phyloP scores from a whole-genome alignment of 2,888 invertebrate genomes.

The Nysson spinosus region DNA sequence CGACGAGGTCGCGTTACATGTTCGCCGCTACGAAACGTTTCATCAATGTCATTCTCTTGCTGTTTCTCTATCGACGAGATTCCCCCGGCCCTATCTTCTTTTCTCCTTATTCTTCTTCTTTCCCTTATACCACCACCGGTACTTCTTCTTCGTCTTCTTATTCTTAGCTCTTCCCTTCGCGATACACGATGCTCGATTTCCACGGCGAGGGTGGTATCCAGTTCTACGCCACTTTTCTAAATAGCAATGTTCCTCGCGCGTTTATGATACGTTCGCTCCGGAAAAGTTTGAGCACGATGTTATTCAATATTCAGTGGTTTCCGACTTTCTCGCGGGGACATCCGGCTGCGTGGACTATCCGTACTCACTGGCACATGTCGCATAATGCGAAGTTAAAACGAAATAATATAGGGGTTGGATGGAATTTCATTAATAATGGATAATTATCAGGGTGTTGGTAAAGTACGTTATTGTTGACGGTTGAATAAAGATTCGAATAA shows the following conservation, averaged over 20 bases:
- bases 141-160: neutral
- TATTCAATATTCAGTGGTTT: too few relatives aligned
- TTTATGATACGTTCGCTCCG: constrained; percentile 19
- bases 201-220: neutral
- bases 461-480: too few relatives aligned
- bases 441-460: too few relatives aligned
- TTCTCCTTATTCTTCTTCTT: neutral
- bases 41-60: constrained; percentile 45
- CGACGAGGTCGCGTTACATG: constrained; percentile 51
- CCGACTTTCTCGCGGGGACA: too few relatives aligned
- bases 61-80: constrained; percentile 20
- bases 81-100: neutral
- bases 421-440: too few relatives aligned
- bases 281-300: too few relatives aligned
- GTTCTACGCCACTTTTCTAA: constrained; percentile 7
- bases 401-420: too few relatives aligned
- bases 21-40: constrained; percentile 51
- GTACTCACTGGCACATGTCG: too few relatives aligned
- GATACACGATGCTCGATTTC: neutral
- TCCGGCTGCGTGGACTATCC: too few relatives aligned
- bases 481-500: too few relatives aligned
- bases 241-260: neutral
- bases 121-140: neutral
- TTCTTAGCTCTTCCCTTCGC: neutral
- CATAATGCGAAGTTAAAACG: too few relatives aligned